These are phyloP conservation scores for Hemicentrotus pulcherrimus DNA, from an alignment of 35 echinoderm and acorn worm genomes.

Conservation along the genomic window DNA sequence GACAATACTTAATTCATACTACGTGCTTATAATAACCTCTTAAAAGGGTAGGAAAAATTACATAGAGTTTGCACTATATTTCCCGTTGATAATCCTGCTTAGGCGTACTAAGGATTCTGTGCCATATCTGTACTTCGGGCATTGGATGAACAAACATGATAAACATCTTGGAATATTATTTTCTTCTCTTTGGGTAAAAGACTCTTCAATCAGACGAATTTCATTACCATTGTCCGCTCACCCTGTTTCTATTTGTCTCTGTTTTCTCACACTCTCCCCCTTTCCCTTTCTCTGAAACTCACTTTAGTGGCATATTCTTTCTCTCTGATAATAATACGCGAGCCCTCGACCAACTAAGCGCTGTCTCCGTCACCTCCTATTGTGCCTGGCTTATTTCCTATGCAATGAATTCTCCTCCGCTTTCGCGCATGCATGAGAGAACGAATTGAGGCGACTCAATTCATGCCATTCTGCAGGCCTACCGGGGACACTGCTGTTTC, in stretches of 20 bases:
- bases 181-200: neutral
- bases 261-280: neutral
- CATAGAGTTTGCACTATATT: too few species aligned
- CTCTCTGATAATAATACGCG: neutral
- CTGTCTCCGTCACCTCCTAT: conserved; percentile 14
- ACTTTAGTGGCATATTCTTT: neutral
- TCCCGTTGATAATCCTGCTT: too few species aligned
- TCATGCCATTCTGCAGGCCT: neutral
- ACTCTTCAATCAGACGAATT: neutral
- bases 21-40: too few species aligned
- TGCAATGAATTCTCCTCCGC: conserved; percentile 48
- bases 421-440: conserved; percentile 44
- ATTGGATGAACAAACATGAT: neutral
- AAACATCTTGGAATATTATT: neutral
- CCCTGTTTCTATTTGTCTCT: neutral
- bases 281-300: neutral
- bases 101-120: too few species aligned
- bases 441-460: conserved; percentile 49
- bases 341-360: too few species aligned
- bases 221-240: neutral
- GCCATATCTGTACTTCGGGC: neutral
- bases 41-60: too few species aligned
- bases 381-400: conserved; percentile 37
- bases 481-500: neutral
- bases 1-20: too few species aligned